Evolutionary conservation across 2,113 vertebrate species (phyloP), one percentile per base, ranked within the genome.

Genomic region (Takifugu flavidus): DNA sequence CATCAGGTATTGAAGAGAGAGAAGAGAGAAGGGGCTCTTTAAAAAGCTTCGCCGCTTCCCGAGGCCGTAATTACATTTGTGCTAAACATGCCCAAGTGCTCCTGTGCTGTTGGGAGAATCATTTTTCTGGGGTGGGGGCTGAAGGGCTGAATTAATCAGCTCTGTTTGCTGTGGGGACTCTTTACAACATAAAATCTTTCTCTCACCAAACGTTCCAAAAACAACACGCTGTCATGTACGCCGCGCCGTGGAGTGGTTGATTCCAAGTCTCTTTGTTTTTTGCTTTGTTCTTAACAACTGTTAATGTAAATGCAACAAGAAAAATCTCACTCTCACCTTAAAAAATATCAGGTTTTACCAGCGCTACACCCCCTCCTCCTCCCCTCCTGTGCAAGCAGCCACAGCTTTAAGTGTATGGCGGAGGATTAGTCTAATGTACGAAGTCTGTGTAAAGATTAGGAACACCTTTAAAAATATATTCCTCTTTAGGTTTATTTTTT

Each of bases 61-160:
- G 89, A 93, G 93, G 92, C 90, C 91, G 90, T 95, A 94, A 96
- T 95, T 94, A 96, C 94, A 93, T 94, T 95, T 95, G 90, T 86
- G 83, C 90, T 93, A 93, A 94, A 95, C 93, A 94, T 92, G 92
- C 90, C 91, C 88, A 92, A 94, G 91, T 93, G 86, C 91, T 93
- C 92, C 89, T 91, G 91, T 91, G 89, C 93, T 92, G 66, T 64
- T 87, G 85, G 90, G 89, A 85, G 89, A 89, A 89, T 91, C 85
- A 92, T 91, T 92, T 92, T 91, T 89, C 87, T 85, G 62, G 76
- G 57, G 67, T 81, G 80, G 46, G 85, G 78, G 82, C 66, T 75
- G 70, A 79, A 72, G 70, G 70, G 64, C 82, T 77, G 89, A 93
- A 95, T 95, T 93, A 93, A 95, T 95, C 92, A 93, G 90, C 90